phyloP scores from a whole-genome alignment of 2,113 vertebrate species.

The Tetraodon nigroviridis region DNA sequence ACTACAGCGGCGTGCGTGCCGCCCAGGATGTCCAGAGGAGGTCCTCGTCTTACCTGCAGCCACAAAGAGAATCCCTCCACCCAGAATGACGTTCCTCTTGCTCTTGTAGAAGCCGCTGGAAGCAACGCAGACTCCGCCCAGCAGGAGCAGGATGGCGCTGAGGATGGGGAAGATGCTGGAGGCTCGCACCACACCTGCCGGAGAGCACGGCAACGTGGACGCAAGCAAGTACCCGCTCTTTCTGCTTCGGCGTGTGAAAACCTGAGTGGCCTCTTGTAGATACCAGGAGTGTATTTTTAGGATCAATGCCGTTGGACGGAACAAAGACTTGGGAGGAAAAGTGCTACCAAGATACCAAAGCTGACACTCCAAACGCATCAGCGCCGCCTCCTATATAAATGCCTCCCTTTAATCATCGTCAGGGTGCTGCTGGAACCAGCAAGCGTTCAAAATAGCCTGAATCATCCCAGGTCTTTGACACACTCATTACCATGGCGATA shows the following conservation, averaged over 20 bases:
- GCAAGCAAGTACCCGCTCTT: too few relatives aligned
- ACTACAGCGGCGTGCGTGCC: too few relatives aligned
- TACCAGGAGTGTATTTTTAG: background rate
- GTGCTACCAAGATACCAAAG: constrained; percentile 15
- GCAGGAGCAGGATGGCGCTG: constrained; percentile 87
- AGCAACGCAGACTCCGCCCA: constrained; percentile 89
- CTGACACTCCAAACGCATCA: constrained; percentile 25
- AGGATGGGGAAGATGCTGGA: constrained; percentile 96
- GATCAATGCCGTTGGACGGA: constrained; percentile 19
- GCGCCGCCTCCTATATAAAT: too few relatives aligned
- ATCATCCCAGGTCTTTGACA: too few relatives aligned
- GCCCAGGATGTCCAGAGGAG: too few relatives aligned
- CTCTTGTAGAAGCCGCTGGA: constrained; percentile 89
- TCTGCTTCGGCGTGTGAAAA: too few relatives aligned
- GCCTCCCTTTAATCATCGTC: too few relatives aligned
- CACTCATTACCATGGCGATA: too few relatives aligned
- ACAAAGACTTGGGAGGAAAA: constrained; percentile 24
- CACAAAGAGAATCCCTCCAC: constrained; percentile 90
- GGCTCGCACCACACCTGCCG: constrained; percentile 88
- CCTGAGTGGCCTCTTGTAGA: too few relatives aligned
- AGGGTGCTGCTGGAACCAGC: too few relatives aligned
- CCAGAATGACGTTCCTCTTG: constrained; percentile 88
- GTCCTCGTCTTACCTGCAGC: constrained; percentile 79
- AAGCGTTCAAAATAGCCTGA: too few relatives aligned
- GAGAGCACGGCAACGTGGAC: background rate